Evolutionary conservation across 2,888 invertebrate species (phyloP), one percentile per base, ranked within the genome.

Genomic region (Pseudococcus longispinus): DNA sequence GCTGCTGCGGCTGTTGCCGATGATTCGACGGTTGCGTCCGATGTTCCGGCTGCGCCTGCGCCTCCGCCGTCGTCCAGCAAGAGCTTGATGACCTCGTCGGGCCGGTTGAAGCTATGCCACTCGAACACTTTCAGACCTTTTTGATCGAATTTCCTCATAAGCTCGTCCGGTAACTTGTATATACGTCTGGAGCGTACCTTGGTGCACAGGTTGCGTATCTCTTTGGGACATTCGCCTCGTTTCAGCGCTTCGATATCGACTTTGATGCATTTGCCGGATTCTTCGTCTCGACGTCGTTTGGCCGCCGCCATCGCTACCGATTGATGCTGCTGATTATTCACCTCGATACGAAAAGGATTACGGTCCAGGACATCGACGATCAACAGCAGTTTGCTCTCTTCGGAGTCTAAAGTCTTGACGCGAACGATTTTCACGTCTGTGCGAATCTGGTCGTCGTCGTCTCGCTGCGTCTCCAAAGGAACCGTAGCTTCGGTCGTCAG

Each of bases 341-440:
- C 77, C 77, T 80, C 77, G 77, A 80, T 80, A 9, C 77, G 77
- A 13, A 42, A 80, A 8, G 77, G 77, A 42, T 42, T 80, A 42
- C 77, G 77, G 11, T 80, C 77, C 55, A 60, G 84, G 65, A 85
- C 70, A 46, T 85, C 85, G 42, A 85, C 85, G 85, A 86, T 86
- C 44, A 86, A 74, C 51, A 86, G 15, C 2, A 77, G 9, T 29
- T 80, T 74, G 15, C 86, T 80, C 51, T 77, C 86, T 44, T 86
- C 55, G 20, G 86, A 80, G 29, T 86, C 44, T 29, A 86, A 20
- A 13, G 74, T 80, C 9, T 77, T 44, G 9, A 86, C 55, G 20
- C 86, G 86, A 3, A 74, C 86, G 77, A 86, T 80, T 46, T 86
- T 77, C 51, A 86, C 74, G 26, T 80, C 55, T 0, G 86, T 74